A percentile compares a stretch with the other conserved stretches of the same genome.
Evolutionary conservation across 2,113 vertebrate genomes (phyloP).

Genomic region (Peromyscus maniculatus): DNA sequence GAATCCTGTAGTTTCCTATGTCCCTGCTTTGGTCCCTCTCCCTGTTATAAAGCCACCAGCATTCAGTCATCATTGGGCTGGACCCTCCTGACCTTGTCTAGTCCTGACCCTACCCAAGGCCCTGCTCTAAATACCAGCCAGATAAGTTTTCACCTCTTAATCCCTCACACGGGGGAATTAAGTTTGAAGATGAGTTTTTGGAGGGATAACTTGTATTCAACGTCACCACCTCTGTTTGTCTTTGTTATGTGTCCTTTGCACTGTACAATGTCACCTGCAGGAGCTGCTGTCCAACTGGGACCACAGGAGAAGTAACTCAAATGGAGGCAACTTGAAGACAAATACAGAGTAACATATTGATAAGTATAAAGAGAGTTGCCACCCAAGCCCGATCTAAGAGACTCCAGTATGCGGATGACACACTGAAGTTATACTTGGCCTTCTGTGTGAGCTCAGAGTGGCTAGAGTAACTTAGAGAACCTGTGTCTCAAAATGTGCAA

Average conservation of each 20-base stretch:
- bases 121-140: not conserved
- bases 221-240: not conserved
- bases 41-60: not conserved
- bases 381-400: not conserved
- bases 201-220: not conserved
- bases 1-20: not conserved
- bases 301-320: not conserved
- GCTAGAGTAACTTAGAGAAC: not conserved
- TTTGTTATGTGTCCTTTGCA: not conserved
- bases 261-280: accelerated
- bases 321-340: not conserved
- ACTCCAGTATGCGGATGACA: not conserved
- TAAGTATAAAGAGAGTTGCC: not conserved
- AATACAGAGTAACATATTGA: not conserved
- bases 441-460: not conserved
- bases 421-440: not conserved
- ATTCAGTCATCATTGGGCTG: not conserved
- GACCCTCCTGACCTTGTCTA: no score
- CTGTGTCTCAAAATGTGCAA: not conserved
- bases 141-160: not conserved
- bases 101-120: not conserved
- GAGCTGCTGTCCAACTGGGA: not conserved
- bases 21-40: not conserved
- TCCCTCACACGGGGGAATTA: not conserved
- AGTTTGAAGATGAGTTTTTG: not conserved